These are phyloP conservation scores for Metallyticus violacea DNA, from an alignment of 2,888 invertebrate genomes.

Conservation along the genomic window DNA sequence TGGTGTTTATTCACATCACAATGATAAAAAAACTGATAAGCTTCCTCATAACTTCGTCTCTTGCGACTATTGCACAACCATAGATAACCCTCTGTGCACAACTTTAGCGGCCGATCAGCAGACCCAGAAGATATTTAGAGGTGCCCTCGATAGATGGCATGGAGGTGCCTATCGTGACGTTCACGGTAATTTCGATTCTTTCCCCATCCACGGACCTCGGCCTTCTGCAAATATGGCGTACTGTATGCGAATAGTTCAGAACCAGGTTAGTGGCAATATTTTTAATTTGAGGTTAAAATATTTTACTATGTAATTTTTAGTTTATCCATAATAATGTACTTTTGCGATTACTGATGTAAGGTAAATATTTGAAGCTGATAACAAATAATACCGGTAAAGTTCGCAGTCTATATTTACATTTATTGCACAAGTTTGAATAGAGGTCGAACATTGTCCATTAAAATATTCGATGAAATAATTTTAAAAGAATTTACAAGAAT, in stretches of 20 bases:
- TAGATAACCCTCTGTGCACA: too few relatives aligned
- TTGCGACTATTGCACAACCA: too few relatives aligned
- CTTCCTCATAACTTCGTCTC: too few relatives aligned
- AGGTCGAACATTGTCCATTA: not conserved
- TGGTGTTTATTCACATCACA: too few relatives aligned
- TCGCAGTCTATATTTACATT: not conserved
- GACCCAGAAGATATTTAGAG: not conserved
- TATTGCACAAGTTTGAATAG: not conserved
- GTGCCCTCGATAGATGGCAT: not conserved
- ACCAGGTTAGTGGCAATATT: conserved; percentile 57
- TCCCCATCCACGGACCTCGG: conserved; percentile 3
- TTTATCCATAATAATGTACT: not conserved
- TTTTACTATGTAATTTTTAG: not conserved
- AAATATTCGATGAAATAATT: not conserved
- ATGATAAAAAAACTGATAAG: too few relatives aligned
- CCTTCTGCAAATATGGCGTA: conserved; percentile 61
- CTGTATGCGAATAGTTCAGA: conserved; percentile 74
- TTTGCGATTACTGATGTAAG: not conserved
- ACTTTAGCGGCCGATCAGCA: not conserved
- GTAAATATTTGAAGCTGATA: not conserved
- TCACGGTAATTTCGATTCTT: not conserved
- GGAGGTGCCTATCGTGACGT: not conserved
- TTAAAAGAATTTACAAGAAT: not conserved
- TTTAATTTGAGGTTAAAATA: not conserved
- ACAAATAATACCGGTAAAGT: not conserved